A percentile compares a stretch with the other conserved stretches of the same genome.
Conservation (phyloP, 2,888 invertebrate species). For the Alentia gelatinosa region DNA sequence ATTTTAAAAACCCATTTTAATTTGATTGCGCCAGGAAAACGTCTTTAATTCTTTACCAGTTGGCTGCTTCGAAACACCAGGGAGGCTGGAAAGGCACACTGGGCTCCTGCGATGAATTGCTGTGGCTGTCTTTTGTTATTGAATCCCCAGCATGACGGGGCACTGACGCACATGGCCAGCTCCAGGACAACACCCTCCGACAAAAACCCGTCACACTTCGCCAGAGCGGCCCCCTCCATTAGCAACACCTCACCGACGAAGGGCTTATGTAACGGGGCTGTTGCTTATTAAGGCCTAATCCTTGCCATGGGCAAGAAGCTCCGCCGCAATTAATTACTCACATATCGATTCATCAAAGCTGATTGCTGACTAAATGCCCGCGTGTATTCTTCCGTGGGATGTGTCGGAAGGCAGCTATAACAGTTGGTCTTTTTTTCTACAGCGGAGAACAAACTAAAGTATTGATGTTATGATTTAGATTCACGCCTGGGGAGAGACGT, state of each 20-base stretch:
- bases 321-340: conserved; percentile 36
- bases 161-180: neutral
- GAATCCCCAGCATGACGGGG: neutral
- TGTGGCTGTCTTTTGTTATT: neutral
- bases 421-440: neutral
- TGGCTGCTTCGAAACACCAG: conserved; percentile 19
- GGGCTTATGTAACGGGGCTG: conserved; percentile 32
- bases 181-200: neutral
- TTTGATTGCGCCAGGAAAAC: conserved; percentile 21
- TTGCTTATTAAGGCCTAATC: conserved; percentile 39
- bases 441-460: neutral
- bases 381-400: neutral
- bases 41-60: conserved; percentile 39
- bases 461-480: conserved; percentile 26
- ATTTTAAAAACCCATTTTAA: conserved; percentile 18
- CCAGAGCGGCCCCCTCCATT: neutral
- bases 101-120: neutral
- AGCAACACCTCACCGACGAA: conserved; percentile 6
- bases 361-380: conserved; percentile 33
- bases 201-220: neutral
- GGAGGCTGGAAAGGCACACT: neutral
- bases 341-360: conserved; percentile 20
- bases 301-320: neutral
- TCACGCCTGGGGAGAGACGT: neutral
- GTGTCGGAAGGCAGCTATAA: neutral